Evolutionary conservation across 2,113 vertebrate genomes (phyloP), one percentile per base, ranked within the genome.

Genomic region (Phasianus colchicus): DNA sequence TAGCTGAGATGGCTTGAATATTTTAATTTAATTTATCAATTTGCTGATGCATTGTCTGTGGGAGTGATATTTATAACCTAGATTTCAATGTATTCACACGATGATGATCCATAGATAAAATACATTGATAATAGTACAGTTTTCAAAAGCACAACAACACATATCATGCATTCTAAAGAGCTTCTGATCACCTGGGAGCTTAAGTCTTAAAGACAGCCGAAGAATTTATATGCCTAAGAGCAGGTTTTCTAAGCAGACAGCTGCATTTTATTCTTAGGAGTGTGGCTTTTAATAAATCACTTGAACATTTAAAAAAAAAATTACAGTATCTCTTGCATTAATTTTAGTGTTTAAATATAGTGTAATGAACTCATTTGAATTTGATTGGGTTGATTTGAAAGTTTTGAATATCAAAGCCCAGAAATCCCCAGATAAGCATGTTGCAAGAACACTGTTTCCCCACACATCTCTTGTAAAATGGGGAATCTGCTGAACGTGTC

Each of bases 21-120:
- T 58, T 96, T 81, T 67, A 88, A 86, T 83, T 81, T 84, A 75
- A 84, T 92, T 63, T 86, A n/a, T 84, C 40, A 63, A 30, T 73
- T 83, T 81, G 30, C 38, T 92, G 42, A 50, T 79, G 64, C 16
- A 42, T 81, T 66, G 36, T 42, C 61, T 45, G 20, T n/a, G 21
- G 25, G 55, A 61, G 48, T 48, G 30, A 69, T 47, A 91, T 75
- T 78, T 88, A 32, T 82, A 84, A 47, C 42, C 19, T 32, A 71
- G n/a, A 38, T 73, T 60, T 57, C 11, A n/a, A 13, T 70, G 43
- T 52, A 87, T 64, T 82, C 54, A 60, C 32, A 5, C 38, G 13
- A 38, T 55, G 58, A 27, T 38, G n/a, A 83, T 71, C 18, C 29
- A 36, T 70, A 78, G 25, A 30, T 64, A 81, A 61, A 92, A 48